Evolutionary conservation across 2,113 vertebrate genomes (phyloP).

Genomic region (Oxyruncus cristatus): DNA sequence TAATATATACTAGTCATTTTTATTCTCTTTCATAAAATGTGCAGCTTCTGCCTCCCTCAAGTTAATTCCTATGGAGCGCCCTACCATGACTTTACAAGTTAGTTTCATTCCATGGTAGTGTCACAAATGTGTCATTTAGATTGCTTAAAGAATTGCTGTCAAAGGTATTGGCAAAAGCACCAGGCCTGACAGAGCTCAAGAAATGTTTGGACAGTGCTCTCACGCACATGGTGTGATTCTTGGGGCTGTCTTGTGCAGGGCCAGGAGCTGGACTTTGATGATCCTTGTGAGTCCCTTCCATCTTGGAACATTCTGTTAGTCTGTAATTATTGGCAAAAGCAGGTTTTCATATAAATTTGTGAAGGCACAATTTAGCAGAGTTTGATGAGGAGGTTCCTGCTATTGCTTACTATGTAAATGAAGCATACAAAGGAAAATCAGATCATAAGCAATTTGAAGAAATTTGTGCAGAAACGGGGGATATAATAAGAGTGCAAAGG

Average conservation of each 20-base stretch:
- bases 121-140: neutral
- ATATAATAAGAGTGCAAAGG: neutral
- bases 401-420: neutral
- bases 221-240: neutral
- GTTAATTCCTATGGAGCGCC: neutral
- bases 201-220: accelerated
- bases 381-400: neutral
- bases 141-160: neutral
- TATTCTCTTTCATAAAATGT: neutral
- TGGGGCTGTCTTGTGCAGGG: neutral
- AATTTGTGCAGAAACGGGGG: neutral
- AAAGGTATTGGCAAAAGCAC: neutral
- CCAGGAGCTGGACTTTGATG: neutral
- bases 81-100: neutral
- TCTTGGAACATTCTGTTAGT: neutral
- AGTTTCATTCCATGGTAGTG: neutral
- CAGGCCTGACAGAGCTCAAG: neutral
- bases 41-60: neutral
- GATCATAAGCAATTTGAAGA: neutral
- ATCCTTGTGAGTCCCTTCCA: neutral
- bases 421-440: neutral
- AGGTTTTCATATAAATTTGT: neutral
- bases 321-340: neutral
- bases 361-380: neutral
- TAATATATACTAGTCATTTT: neutral